These are phyloP conservation scores for Zaprionus obscuricornis DNA, from an alignment of 2,888 invertebrate species.

Conservation along the genomic window DNA sequence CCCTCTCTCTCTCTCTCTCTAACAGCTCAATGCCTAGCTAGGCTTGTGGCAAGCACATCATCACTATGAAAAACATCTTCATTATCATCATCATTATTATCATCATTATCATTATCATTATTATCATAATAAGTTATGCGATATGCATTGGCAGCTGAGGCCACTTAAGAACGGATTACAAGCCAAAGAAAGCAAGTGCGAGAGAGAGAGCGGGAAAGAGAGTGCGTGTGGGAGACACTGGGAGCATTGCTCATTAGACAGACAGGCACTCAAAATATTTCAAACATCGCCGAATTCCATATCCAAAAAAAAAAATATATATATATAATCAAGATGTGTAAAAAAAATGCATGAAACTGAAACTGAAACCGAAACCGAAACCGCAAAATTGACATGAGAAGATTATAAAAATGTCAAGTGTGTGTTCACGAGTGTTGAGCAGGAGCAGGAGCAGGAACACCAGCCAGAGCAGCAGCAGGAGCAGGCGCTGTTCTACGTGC, in stretches of 20 bases:
- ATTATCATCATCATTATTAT: slow-evolving; percentile 31
- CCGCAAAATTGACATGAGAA: slow-evolving; percentile 78
- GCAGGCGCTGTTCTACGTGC: too few relatives aligned
- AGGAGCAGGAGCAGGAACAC: not conserved
- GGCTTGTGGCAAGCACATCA: slow-evolving; percentile 51
- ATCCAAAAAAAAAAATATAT: not conserved
- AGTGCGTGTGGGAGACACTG: not conserved
- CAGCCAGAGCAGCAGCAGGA: too few relatives aligned
- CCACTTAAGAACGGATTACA: slow-evolving; percentile 72
- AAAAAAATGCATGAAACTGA: slow-evolving; percentile 7
- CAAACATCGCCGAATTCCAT: too few relatives aligned
- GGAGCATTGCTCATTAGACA: slow-evolving; percentile 12
- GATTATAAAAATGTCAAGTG: slow-evolving; percentile 80
- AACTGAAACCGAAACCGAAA: slow-evolving; percentile 72
- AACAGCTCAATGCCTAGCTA: not conserved
- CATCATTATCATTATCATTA: slow-evolving; percentile 33
- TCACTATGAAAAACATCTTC: slow-evolving; percentile 4
- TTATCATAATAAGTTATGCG: not conserved
- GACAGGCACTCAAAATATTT: slow-evolving; percentile 26
- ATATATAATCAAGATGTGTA: not conserved
- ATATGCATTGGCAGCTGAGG: slow-evolving; percentile 56
- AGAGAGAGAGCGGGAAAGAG: not conserved
- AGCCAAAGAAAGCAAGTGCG: not conserved
- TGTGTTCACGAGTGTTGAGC: slow-evolving; percentile 3
- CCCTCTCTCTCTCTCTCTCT: not conserved